Conservation (phyloP, 2,888 invertebrate species). For the Dynastes maya region DNA sequence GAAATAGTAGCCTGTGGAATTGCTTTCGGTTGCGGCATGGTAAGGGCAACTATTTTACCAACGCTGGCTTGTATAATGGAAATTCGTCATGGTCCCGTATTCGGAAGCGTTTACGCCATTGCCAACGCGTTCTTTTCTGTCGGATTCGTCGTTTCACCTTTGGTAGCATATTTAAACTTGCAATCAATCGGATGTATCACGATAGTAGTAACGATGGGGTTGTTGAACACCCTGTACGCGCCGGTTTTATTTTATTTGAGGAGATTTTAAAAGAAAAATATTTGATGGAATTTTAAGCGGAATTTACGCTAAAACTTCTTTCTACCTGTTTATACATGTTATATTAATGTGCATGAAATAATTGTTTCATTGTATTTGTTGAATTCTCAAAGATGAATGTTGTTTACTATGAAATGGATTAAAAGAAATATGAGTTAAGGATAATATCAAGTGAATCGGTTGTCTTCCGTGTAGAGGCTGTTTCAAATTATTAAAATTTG, state of each 20-base stretch:
- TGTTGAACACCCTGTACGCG: constrained; percentile 15
- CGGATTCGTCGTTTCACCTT: constrained; percentile 2
- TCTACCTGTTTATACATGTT: too few species aligned
- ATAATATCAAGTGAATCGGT: too few species aligned
- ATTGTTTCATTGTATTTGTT: too few species aligned
- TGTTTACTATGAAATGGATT: too few species aligned
- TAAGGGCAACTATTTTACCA: constrained; percentile 12
- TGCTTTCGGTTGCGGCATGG: constrained; percentile 19
- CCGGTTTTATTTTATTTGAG: constrained; percentile 17
- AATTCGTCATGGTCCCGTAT: constrained; percentile 5
- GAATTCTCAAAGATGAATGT: too few species aligned
- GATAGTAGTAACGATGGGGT: constrained; percentile 8
- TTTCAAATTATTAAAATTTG: too few species aligned
- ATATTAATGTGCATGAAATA: too few species aligned
- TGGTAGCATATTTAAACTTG: constrained; percentile 25
- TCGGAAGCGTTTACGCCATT: constrained; percentile 26
- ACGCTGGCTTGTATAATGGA: constrained; percentile 26
- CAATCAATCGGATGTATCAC: background rate
- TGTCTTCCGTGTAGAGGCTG: too few species aligned
- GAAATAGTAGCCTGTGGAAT: constrained; percentile 3
- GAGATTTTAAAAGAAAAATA: constrained; percentile 13
- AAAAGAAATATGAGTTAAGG: too few species aligned
- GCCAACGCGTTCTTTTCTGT: constrained; percentile 10
- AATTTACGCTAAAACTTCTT: too few species aligned
- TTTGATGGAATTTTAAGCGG: background rate